Evolutionary conservation across 2,888 invertebrate genomes (phyloP).

Genomic region (Hanleya hanleyi): DNA sequence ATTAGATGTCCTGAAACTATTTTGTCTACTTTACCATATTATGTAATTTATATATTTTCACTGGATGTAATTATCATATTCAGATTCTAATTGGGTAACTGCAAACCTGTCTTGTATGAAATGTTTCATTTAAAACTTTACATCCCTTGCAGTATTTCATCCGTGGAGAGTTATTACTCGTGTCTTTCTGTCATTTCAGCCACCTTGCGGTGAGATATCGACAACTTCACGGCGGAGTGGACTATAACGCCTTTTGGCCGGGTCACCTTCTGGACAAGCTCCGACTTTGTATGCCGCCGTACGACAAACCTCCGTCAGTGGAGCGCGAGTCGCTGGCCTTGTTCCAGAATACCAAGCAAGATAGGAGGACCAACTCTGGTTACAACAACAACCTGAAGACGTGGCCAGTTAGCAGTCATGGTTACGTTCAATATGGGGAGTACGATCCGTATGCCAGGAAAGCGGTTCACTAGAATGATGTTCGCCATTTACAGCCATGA

Average conservation of each 20-base stretch:
- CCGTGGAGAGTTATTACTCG: too few relatives aligned
- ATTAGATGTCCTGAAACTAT: too few relatives aligned
- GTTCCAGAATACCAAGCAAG: slow-evolving; percentile 44
- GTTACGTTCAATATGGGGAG: slow-evolving; percentile 52
- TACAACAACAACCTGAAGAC: slow-evolving; percentile 50
- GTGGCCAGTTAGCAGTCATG: slow-evolving; percentile 49
- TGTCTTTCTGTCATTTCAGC: too few relatives aligned
- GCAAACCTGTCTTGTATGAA: too few relatives aligned
- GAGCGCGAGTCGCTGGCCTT: slow-evolving; percentile 33
- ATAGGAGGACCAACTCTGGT: slow-evolving; percentile 42
- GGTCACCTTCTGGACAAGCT: slow-evolving; percentile 68
- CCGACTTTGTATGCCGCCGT: slow-evolving; percentile 61
- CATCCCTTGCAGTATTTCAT: too few relatives aligned
- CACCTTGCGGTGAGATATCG: slow-evolving; percentile 49
- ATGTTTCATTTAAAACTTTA: too few relatives aligned
- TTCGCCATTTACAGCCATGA: neutral
- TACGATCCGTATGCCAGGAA: slow-evolving; percentile 48
- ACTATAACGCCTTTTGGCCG: slow-evolving; percentile 67
- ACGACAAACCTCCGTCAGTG: slow-evolving; percentile 33
- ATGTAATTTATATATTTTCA: too few relatives aligned
- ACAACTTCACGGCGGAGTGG: slow-evolving; percentile 45
- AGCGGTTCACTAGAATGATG: neutral
- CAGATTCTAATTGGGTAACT: too few relatives aligned
- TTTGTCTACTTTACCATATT: too few relatives aligned
- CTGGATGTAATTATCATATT: too few relatives aligned